phyloP scores from a whole-genome alignment of 2,797 vertebrate genomes.

The Siniperca scherzeri region DNA sequence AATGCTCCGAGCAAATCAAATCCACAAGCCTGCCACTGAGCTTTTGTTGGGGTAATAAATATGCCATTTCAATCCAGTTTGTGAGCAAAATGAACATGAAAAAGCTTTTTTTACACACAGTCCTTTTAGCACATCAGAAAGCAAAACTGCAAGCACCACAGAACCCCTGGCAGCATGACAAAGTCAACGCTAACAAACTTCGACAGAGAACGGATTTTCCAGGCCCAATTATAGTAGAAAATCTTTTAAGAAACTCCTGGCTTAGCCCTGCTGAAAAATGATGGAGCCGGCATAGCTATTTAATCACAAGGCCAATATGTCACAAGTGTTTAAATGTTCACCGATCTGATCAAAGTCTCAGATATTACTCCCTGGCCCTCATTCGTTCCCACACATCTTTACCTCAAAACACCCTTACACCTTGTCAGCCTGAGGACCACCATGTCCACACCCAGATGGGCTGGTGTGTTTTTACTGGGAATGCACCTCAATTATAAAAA shows the following conservation, averaged over 20 bases:
- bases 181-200: conserved; percentile 77
- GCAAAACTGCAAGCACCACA: conserved; percentile 65
- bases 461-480: conserved; percentile 51
- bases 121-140: conserved; percentile 63
- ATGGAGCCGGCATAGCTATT: conserved; percentile 57
- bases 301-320: conserved; percentile 73
- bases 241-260: conserved; percentile 74
- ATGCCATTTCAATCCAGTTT: conserved; percentile 53
- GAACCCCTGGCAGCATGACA: conserved; percentile 74
- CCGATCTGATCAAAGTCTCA: conserved; percentile 83
- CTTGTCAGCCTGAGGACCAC: conserved; percentile 60
- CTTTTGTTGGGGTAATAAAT: conserved; percentile 67
- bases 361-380: conserved; percentile 52
- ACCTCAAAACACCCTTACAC: conserved; percentile 53
- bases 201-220: conserved; percentile 77
- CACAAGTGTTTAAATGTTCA: conserved; percentile 74
- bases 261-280: conserved; percentile 70
- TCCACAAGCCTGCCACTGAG: conserved; percentile 40
- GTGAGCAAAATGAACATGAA: conserved; percentile 55
- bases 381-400: conserved; percentile 58
- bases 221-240: conserved; percentile 82
- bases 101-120: conserved; percentile 28
- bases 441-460: conserved; percentile 41
- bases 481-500: conserved; percentile 62
- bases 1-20: conserved; percentile 49